Evolutionary conservation across 2,888 invertebrate genomes (phyloP).

Genomic region (Drosophila rellima): DNA sequence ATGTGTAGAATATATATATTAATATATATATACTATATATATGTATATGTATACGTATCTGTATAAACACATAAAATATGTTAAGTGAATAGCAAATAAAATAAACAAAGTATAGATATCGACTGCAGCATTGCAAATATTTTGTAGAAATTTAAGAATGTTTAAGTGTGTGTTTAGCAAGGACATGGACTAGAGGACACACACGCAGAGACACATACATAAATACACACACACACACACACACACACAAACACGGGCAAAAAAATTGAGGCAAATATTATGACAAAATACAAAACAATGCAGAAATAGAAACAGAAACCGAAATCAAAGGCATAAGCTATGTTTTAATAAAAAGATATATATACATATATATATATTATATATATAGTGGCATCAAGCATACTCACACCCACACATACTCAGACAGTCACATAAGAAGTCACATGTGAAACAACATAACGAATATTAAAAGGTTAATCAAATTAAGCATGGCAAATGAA

Average conservation of each 20-base stretch:
- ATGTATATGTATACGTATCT: constrained; percentile 39
- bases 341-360: constrained; percentile 62
- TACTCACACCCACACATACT: constrained; percentile 41
- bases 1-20: constrained; percentile 29
- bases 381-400: constrained; percentile 42
- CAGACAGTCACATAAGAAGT: constrained; percentile 58
- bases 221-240: constrained; percentile 14
- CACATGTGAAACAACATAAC: constrained; percentile 70
- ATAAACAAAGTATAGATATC: constrained; percentile 78
- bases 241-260: constrained; percentile 24
- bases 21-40: constrained; percentile 37
- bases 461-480: constrained; percentile 77
- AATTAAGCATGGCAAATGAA: constrained; percentile 63
- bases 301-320: constrained; percentile 32
- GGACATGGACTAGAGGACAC: constrained; percentile 49
- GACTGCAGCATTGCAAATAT: constrained; percentile 85
- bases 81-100: constrained; percentile 73
- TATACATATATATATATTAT: constrained; percentile 23
- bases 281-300: constrained; percentile 13
- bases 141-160: constrained; percentile 85
- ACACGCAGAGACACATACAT: constrained; percentile 18
- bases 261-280: constrained; percentile 38
- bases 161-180: constrained; percentile 60
- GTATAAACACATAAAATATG: constrained; percentile 53
- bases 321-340: constrained; percentile 65